Evolutionary conservation across 2,113 vertebrate genomes (phyloP).

Genomic region (Corapipo altera): DNA sequence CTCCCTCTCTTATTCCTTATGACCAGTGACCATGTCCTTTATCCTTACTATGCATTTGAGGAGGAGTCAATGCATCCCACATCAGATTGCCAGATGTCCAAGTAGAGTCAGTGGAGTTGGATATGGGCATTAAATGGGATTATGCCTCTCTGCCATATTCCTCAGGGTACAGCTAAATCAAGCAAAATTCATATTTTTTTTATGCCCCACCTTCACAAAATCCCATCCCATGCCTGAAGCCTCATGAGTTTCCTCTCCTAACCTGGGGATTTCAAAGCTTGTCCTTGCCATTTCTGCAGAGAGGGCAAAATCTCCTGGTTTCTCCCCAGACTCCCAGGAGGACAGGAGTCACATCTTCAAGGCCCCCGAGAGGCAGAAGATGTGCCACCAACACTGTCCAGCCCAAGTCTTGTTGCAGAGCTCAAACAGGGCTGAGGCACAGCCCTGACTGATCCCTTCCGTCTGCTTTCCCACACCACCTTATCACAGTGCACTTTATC

Average conservation of each 20-base stretch:
- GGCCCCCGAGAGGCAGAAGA: neutral
- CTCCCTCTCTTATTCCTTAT: accelerated
- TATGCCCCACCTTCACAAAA: neutral
- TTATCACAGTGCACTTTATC: neutral
- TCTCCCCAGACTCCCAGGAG: neutral
- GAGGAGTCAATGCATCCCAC: neutral
- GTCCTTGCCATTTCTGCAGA: neutral
- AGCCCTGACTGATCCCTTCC: neutral
- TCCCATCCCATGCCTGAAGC: neutral
- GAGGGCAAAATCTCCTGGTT: neutral
- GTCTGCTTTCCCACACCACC: neutral
- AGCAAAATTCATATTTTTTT: neutral
- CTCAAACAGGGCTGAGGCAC: neutral
- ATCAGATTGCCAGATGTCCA: neutral
- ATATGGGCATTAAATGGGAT: neutral
- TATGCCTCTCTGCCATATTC: neutral
- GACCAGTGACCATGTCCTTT: accelerated
- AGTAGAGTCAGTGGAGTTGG: neutral
- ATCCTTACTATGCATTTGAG: neutral
- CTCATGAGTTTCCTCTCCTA: neutral
- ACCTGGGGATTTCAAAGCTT: neutral
- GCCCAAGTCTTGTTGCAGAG: neutral
- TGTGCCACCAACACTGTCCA: neutral
- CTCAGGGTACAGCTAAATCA: accelerated
- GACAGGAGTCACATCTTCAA: neutral